Evolutionary conservation across 2,113 vertebrate species (phyloP).

Genomic region (Aptenodytes forsteri): DNA sequence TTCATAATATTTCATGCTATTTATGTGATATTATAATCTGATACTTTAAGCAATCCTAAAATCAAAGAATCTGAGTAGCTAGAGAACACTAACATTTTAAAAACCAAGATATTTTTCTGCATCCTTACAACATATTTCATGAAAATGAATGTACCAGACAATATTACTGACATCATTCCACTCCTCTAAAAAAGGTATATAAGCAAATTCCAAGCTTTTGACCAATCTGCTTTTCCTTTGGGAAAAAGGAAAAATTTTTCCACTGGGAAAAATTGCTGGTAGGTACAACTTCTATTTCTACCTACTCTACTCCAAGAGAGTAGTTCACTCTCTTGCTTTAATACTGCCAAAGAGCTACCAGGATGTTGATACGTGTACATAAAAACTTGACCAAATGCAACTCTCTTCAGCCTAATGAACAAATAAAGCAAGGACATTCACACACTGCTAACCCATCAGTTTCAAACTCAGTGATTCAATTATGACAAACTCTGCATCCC

Average conservation of each 20-base stretch:
- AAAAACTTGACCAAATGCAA: background rate
- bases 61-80: background rate
- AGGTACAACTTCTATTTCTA: background rate
- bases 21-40: background rate
- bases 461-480: background rate
- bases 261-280: background rate
- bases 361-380: accelerated
- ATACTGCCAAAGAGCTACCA: background rate
- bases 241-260: background rate
- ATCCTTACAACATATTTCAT: background rate
- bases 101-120: background rate
- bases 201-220: background rate
- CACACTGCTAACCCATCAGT: background rate
- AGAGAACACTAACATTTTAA: background rate
- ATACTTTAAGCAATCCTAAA: background rate
- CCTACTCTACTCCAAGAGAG: background rate
- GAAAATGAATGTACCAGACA: background rate
- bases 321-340: background rate
- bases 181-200: background rate
- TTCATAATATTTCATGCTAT: background rate
- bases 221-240: background rate
- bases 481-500: background rate
- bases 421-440: background rate
- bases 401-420: background rate
- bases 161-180: background rate